These are phyloP conservation scores for Plebejus argus DNA, from an alignment of 2,888 invertebrate species.

Conservation along the genomic window DNA sequence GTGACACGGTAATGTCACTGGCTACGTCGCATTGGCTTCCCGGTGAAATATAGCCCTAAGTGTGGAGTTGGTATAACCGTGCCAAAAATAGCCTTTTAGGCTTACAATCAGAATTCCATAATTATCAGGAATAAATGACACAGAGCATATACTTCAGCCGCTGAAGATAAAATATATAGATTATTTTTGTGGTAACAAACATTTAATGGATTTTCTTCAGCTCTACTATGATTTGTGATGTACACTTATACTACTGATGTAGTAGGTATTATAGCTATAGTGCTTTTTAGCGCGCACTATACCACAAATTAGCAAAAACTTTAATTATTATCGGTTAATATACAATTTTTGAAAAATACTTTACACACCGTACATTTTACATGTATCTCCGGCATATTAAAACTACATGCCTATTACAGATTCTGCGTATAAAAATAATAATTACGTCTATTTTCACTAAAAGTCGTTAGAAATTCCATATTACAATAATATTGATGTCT, in stretches of 20 bases:
- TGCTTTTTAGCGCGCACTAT: neutral
- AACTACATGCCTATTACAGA: conserved; percentile 11
- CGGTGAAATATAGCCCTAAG: neutral
- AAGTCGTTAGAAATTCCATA: conserved; percentile 9
- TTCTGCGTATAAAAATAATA: conserved; percentile 28
- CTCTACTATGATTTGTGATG: neutral
- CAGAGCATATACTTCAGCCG: neutral
- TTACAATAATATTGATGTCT: conserved; percentile 16
- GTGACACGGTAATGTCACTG: no score
- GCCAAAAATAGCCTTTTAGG: neutral
- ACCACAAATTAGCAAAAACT: neutral
- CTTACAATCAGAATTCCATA: neutral
- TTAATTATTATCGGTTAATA: neutral
- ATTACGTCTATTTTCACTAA: conserved; percentile 14
- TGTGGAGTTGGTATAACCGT: neutral
- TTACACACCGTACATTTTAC: neutral
- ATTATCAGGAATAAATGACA: neutral
- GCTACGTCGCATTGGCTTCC: no score
- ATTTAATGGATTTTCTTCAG: neutral
- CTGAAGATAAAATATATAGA: neutral
- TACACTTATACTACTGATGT: neutral
- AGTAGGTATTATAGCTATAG: neutral
- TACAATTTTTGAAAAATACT: neutral
- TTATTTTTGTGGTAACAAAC: neutral
- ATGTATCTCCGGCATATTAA: neutral